Base-by-base conservation (phyloP, 1,140 invertebrate genomes). In the Anoplolepis gracilipes region DNA sequence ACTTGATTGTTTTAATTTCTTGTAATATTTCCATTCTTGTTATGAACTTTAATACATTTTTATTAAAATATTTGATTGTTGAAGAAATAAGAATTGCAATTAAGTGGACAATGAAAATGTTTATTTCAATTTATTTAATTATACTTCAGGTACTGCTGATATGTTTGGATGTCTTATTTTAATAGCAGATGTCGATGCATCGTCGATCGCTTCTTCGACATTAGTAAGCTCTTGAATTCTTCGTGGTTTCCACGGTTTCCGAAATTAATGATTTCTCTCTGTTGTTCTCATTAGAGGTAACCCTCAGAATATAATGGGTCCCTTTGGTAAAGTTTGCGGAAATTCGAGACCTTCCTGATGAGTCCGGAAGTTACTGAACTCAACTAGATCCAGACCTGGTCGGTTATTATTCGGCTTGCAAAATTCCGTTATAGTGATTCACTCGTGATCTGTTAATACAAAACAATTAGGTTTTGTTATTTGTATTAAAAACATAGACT, bases 291-390 rank as follows among this genome's bases (percentile, higher is more conserved):
- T 96, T 96, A 39, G 96, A 95, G 3, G 95, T 96, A 0, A 96
- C 96, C 25, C 96, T 95, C 19, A 96, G 93, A 96, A 96, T 88
- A 95, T 93, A 25, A 96, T 94, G 2, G 96, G 96, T 53, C 96
- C 96, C 86, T 95, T 95, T 0, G 96, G 96, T 11, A 96, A 87
- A 46, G 92, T 95, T 72, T 94, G 92, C 2, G 95, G 95, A 78
- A 95, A 96, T 72, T 95, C 94, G 0, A 95, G 95, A n/a, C 93
- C 94, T 55, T 96, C 96, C 49, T 96, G 96, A 87, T 97, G 96
- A 0, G 97, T 97, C 84, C 97, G 97, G 93, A 98, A 98, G 77
- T 96, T 97, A 75, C 96, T 97, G 85, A 97, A 97, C 92, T 98
- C 97, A 0, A 98, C 97, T 19, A 98, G 93, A 90, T 98, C 97